phyloP scores from a whole-genome alignment of 2,888 invertebrate species.

The Altica lythri region DNA sequence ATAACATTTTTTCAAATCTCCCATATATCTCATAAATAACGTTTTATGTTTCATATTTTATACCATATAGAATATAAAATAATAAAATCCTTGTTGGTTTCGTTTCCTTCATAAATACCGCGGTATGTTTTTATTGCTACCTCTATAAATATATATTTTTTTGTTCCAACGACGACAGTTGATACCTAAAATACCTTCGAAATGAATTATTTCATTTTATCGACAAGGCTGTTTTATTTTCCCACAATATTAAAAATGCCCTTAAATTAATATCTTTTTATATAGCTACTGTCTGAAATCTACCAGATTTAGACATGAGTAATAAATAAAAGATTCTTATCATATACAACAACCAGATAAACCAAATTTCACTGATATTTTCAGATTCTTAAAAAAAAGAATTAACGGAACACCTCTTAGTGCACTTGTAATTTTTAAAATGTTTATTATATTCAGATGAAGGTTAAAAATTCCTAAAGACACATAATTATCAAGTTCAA shows the following conservation, averaged over 20 bases:
- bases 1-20: conserved; percentile 23
- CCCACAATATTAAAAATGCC: conserved; percentile 5
- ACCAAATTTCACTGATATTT: background rate
- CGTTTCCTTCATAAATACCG: conserved; percentile 31
- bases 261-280: background rate
- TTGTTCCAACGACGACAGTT: conserved; percentile 14
- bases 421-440: too few species aligned
- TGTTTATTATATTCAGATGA: too few species aligned
- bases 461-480: too few species aligned
- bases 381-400: too few species aligned
- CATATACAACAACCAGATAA: background rate
- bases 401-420: too few species aligned
- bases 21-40: conserved; percentile 26
- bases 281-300: background rate
- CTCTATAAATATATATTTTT: conserved; percentile 30
- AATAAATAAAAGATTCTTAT: background rate
- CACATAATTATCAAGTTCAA: too few species aligned
- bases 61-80: conserved; percentile 29
- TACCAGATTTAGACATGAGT: background rate
- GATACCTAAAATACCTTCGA: conserved; percentile 14
- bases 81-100: conserved; percentile 33
- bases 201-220: conserved; percentile 20
- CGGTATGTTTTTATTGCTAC: conserved; percentile 28
- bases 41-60: conserved; percentile 32
- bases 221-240: conserved; percentile 11